Percentiles rank a stretch among this genome's conserved stretches.
These are phyloP conservation scores for Telmatochromis brachygnathus DNA, from an alignment of 2,113 vertebrate species.

Conservation along the genomic window DNA sequence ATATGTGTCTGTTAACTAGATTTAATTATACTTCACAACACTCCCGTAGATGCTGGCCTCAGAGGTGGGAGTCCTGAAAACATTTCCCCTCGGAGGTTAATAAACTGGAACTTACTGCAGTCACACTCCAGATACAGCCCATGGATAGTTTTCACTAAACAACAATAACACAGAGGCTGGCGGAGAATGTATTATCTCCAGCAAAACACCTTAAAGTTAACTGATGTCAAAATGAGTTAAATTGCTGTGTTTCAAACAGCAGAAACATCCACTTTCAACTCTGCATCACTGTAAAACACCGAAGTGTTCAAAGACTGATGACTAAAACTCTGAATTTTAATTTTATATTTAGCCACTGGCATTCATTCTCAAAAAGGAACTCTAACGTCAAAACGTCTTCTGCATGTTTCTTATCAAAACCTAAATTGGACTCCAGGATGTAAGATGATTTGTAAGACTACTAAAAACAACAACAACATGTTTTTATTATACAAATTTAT, in stretches of 20 bases:
- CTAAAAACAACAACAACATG: background rate
- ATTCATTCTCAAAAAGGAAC: background rate
- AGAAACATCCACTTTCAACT: background rate
- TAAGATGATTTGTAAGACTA: background rate
- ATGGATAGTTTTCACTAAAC: background rate
- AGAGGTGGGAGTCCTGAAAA: background rate
- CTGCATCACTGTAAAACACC: background rate
- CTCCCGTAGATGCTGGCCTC: background rate
- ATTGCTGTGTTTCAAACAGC: background rate
- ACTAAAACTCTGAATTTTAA: background rate
- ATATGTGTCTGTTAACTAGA: background rate
- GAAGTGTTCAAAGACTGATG: background rate
- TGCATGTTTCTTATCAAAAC: background rate
- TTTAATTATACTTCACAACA: background rate
- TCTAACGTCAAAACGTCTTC: background rate
- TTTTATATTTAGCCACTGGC: background rate
- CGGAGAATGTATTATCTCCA: background rate
- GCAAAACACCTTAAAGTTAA: background rate
- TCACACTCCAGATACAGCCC: background rate
- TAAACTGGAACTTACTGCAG: background rate
- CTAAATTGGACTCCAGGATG: background rate
- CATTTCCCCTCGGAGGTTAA: background rate
- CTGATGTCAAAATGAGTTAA: background rate
- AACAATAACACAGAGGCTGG: background rate
- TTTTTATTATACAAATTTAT: background rate